Percentiles rank a stretch among this genome's conserved stretches.
Conservation (phyloP, 2,888 invertebrate species). For the Nycteola revayana region DNA sequence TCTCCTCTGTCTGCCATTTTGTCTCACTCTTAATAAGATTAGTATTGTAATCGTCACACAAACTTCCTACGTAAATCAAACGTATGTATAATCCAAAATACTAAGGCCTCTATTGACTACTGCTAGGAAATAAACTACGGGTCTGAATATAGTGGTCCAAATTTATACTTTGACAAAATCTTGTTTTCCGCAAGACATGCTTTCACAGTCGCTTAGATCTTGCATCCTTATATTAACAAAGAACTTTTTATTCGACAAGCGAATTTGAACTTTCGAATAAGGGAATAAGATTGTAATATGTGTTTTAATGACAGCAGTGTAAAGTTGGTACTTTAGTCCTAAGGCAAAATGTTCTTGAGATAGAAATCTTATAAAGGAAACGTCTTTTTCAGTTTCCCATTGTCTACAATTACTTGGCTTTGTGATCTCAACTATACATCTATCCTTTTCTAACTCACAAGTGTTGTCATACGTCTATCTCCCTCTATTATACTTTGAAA, state of each 20-base stretch:
- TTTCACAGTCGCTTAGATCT: slow-evolving; percentile 67
- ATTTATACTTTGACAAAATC: slow-evolving; percentile 75
- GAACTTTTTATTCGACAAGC: neutral
- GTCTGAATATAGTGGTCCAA: slow-evolving; percentile 45
- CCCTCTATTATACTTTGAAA: slow-evolving; percentile 49
- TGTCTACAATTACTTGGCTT: slow-evolving; percentile 80
- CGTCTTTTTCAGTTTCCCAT: slow-evolving; percentile 78
- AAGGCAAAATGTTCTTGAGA: slow-evolving; percentile 71
- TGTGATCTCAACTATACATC: slow-evolving; percentile 51
- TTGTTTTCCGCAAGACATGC: slow-evolving; percentile 74
- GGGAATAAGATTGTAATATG: slow-evolving; percentile 10
- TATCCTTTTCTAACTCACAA: slow-evolving; percentile 41
- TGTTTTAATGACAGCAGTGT: slow-evolving; percentile 1
- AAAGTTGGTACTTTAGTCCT: slow-evolving; percentile 48
- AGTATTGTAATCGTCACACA: slow-evolving; percentile 19
- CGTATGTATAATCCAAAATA: slow-evolving; percentile 10
- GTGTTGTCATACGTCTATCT: slow-evolving; percentile 34
- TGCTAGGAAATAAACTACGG: slow-evolving; percentile 11
- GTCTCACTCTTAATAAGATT: too few relatives aligned
- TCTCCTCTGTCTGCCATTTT: too few relatives aligned
- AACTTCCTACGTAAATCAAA: slow-evolving; percentile 19
- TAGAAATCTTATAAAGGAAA: slow-evolving; percentile 79
- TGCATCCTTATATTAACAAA: slow-evolving; percentile 34
- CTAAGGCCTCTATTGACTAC: neutral
- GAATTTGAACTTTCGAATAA: slow-evolving; percentile 18